Evolutionary conservation across 2,888 invertebrate species (phyloP), one percentile per base, ranked within the genome.

Genomic region (Melolontha melolontha): DNA sequence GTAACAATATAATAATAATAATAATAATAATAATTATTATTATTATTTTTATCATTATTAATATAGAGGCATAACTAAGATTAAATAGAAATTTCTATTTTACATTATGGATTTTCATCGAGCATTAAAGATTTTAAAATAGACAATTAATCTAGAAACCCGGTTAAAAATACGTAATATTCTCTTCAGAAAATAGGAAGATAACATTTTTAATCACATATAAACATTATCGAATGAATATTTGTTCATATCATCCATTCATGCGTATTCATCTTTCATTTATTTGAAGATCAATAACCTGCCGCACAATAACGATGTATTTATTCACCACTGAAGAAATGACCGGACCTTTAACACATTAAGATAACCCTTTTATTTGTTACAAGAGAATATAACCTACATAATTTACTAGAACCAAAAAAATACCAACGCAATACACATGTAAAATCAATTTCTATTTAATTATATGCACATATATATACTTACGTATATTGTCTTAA

Each of bases 401-500:
- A 39, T 17, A 12, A 11, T 17, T 11, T 10, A 39, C 5, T 14
- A 14, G 11, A n/a, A 40, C 39, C 29, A n/a, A 14, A 52, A 34
- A 52, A 34, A 29, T 34, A 16, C 22, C 2, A 22, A 22, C 14
- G 52, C 14, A 52, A 22, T 22, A 22, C 4, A 22, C 22, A 22
- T 4, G 22, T 22, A 22, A 22, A 22, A 22, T 22, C n/a, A n/a
- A n/a, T 16, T 7, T 12, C 52, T 22, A 17, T 7, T n/a, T n/a
- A n/a, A n/a, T n/a, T n/a, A n/a, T 50, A 1, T 22, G 4, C 4
- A 22, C 22, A 16, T 27, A 1, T n/a, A 42, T 41, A 47, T 77
- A 95, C 96, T 95, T 85, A 97, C 96, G 83, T 87, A 96, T 77
- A 96, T 86, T 40, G 88, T 87, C 66, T 90, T 88, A 82, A 93